Conservation (phyloP, 1,140 invertebrate genomes). For the Euura saliciscinereae region DNA sequence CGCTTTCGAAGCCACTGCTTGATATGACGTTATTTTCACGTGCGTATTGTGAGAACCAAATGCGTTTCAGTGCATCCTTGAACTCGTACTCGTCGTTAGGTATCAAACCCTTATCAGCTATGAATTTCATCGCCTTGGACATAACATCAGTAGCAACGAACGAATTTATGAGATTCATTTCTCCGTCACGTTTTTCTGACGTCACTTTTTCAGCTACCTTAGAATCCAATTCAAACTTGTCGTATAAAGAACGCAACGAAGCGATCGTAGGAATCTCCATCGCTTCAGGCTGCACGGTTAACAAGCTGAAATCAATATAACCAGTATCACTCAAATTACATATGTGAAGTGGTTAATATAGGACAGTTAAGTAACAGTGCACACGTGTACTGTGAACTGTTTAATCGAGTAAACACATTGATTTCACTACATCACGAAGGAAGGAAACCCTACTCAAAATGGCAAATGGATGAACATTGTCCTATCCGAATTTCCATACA, state of each 20-base stretch:
- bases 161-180: slow-evolving; percentile 63
- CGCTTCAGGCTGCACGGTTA: slow-evolving; percentile 48
- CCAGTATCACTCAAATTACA: too few species aligned
- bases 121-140: slow-evolving; percentile 63
- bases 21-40: slow-evolving; percentile 58
- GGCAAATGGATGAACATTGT: too few species aligned
- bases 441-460: too few species aligned
- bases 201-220: slow-evolving; percentile 64
- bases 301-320: slow-evolving; percentile 43
- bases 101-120: slow-evolving; percentile 60
- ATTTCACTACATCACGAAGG: too few species aligned
- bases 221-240: slow-evolving; percentile 61
- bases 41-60: slow-evolving; percentile 65
- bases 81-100: slow-evolving; percentile 57
- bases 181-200: slow-evolving; percentile 61
- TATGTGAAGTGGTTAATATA: too few species aligned
- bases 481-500: too few species aligned
- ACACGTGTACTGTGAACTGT: too few species aligned
- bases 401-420: too few species aligned
- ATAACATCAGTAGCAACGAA: slow-evolving; percentile 67
- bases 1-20: slow-evolving; percentile 67
- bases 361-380: too few species aligned
- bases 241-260: slow-evolving; percentile 51
- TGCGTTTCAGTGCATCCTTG: slow-evolving; percentile 57
- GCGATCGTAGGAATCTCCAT: slow-evolving; percentile 57